These are phyloP conservation scores for Siniperca obscura DNA, from an alignment of 2,797 vertebrate genomes.

Conservation along the genomic window DNA sequence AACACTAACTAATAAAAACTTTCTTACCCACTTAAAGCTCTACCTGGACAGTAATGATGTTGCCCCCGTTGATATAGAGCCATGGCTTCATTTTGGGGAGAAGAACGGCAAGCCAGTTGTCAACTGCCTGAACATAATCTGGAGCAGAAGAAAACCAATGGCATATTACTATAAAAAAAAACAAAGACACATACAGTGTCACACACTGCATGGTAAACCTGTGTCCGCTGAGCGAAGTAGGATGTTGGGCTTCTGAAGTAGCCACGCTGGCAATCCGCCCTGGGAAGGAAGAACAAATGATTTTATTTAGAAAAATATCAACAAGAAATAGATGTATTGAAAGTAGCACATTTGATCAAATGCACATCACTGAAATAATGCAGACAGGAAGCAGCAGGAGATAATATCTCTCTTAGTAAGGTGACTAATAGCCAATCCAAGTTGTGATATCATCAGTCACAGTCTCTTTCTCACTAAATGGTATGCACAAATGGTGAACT, in stretches of 20 bases:
- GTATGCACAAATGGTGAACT: neutral
- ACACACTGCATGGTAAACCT: conserved; percentile 77
- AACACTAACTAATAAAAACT: neutral
- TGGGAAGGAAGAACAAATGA: conserved; percentile 64
- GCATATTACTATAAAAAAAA: neutral
- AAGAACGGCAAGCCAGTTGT: conserved; percentile 91
- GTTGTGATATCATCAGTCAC: conserved; percentile 1
- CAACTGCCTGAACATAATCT: conserved; percentile 93
- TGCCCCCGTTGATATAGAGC: conserved; percentile 93
- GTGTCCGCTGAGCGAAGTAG: conserved; percentile 90
- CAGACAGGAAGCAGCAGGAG: neutral
- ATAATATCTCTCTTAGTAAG: neutral
- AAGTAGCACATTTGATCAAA: conserved; percentile 10
- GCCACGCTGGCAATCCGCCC: conserved; percentile 96
- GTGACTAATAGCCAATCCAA: neutral
- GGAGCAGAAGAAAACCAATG: conserved; percentile 26
- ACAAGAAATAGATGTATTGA: conserved; percentile 10
- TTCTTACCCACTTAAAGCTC: neutral
- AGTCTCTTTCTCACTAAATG: neutral
- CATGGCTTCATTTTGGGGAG: conserved; percentile 90
- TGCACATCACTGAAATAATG: neutral
- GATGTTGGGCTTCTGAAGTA: conserved; percentile 91
- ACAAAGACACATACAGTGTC: neutral
- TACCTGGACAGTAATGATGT: conserved; percentile 97
- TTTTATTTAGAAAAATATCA: neutral